Evolutionary conservation across 1,140 invertebrate genomes (phyloP), one percentile per base, ranked within the genome.

Genomic region (Eciton burchellii): DNA sequence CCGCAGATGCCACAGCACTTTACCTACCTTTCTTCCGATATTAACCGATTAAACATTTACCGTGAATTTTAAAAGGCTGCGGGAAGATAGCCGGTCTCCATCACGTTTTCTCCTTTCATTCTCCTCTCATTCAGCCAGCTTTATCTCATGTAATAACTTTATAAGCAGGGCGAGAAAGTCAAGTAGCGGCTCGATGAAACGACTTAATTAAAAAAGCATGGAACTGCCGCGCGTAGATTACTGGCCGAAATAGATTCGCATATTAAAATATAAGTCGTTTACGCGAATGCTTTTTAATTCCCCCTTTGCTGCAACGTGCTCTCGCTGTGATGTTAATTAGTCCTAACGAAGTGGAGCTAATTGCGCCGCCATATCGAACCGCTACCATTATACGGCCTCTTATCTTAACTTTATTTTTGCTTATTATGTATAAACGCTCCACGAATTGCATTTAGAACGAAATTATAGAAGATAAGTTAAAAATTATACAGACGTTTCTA

Each of bases 41-140:
- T 81, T 81, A 81, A 81, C 76, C 66, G 76, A 81, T 81, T 81
- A 81, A 81, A 81, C 76, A 81, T 81, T 81, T 81, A 57, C 65
- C 63, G 52, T 81, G 76, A 52, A 81, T 81, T 81, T 71, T 81
- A 81, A 79, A 70, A 49, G 76, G 52, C 52, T 43, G 43, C 49
- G 76, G 49, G 43, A 70, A 76, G 59, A 76, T 76, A 65, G 57
- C 12, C 41, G n/a, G 26, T 6, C 21, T 9, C 63, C 8, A 12
- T 49, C 57, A 21, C 29, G 35, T 79, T 79, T 68, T 74, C 26
- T 45, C 16, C 72, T 73, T 52, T 60, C 29, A 11, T 19, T 73
- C 60, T 66, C 19, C 29, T 24, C 57, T 14, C 21, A 1, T 5
- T 14, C 14, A n/a, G 14, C 14, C 52, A 26, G 47, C 8, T 11